Evolutionary conservation across 2,797 vertebrate species (phyloP), one percentile per base, ranked within the genome.

Genomic region (Phylloscopus collybita): DNA sequence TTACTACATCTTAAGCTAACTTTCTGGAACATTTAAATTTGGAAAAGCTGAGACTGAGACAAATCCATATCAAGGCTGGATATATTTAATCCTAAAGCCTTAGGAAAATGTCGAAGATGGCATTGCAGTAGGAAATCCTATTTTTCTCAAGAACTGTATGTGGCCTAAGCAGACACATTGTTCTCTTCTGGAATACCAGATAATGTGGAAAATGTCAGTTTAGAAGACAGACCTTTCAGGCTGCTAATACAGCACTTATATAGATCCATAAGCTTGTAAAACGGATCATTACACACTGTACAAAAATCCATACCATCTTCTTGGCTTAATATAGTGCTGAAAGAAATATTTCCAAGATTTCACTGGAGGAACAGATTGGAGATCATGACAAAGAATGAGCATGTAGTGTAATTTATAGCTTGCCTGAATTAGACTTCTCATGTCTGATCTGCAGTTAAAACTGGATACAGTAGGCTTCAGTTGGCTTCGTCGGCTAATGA

Each of bases 371-470:
- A 90, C 95, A 97, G 95, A 95, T 95, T 97, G 94, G 84, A 60
- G 80, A 88, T 62, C 86, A 95, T 92, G 92, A 96, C 92, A 96
- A 97, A 92, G 94, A 95, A 95, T 91, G 88, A 97, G 93, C 92
- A 95, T 94, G 83, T 90, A 89, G 56, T 51, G 71, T 59, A 94
- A 95, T 97, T 97, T 95, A 94, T 96, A 96, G 93, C 88, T 73
- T 71, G 90, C 93, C 80, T 57, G 93, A 95, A 95, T 97, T 95
- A 94, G 92, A 82, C 75, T 91, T 89, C 86, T 85, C 53, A 29
- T 91, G 92, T 88, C 57, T 95, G 89, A 93, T 85, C 69, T 87
- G 80, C 71, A 73, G 81, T 95, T 93, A 90, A 95, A 95, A 93
- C 56, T 60, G 81, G 83, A 84, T 86, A 15, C 38, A 88, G 95